Base-by-base conservation (phyloP, 53 echinoderm and acorn worm species). In the Actinopyga echinites region DNA sequence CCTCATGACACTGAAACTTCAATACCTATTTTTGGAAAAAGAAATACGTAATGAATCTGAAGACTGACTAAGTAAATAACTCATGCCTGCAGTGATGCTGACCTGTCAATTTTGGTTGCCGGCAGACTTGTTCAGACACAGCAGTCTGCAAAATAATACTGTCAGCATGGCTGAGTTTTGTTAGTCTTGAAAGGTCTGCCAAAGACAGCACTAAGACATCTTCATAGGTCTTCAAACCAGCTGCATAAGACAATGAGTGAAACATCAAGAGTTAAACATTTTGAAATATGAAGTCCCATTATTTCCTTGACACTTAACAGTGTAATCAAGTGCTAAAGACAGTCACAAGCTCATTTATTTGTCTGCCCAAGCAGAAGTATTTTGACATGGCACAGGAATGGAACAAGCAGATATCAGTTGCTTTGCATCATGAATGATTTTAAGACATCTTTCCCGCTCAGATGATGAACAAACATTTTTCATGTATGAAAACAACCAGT, bases 121-220 rank as follows among this genome's bases (percentile, higher is more conserved):
- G 82, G 85, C 88, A 92, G 4, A 94, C 91, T 60, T 78, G 57
- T 79, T 87, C 58, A 13, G 99, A 94, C 30, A 94, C 83, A 1
- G 89, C 87, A 28, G 73, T 69, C 24, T 90, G 77, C 33, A 99
- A 66, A 29, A 36, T 56, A 10, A 73, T 31, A 24, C 94, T 75
- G 73, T 99, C 99, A 69, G 65, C 86, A 1, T 86, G 25, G 11
- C 86, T 84, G 34, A 99, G 83, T 69, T 90, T 90, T 20, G 99
- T 99, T 7, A 82, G 79, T 21, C 99, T 84, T 15, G 82, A 63
- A 0, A 99, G 74, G 81, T 99, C 99, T n/a, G 94, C 86, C n/a
- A 82, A 67, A 38, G 99, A 99, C 57, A 99, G 86, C 58, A 68
- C 83, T 12, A 99, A 89, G 13, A 99, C 66, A 5, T 77, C 77